Conservation (phyloP, 2,888 invertebrate species). For the Mechanitis mazaeus region DNA sequence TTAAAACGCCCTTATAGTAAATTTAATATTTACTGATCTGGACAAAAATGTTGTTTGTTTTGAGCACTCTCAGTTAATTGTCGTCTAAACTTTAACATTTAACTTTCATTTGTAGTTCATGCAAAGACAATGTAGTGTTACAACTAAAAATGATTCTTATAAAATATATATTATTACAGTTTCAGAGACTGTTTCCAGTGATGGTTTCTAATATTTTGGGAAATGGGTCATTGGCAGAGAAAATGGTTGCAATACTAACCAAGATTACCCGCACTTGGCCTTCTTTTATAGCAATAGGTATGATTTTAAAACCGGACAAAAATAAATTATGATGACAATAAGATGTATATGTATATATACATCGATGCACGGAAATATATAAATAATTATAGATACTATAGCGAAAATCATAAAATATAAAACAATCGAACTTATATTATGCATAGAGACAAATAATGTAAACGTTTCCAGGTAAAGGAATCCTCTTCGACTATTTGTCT, state of each 20-base stretch:
- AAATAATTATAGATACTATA: no score
- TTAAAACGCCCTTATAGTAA: no score
- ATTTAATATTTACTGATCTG: no score
- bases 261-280: constrained; percentile 72
- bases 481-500: constrained; percentile 67
- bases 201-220: constrained; percentile 73
- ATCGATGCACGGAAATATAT: no score
- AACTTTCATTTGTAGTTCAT: no score
- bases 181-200: constrained; percentile 69
- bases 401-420: no score
- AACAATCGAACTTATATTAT: not conserved
- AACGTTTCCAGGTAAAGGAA: constrained; percentile 55
- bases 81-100: no score
- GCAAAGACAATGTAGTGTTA: no score
- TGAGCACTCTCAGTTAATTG: no score
- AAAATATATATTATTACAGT: constrained; percentile 43
- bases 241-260: constrained; percentile 69
- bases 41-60: no score
- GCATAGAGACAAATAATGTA: not conserved
- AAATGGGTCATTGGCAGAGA: constrained; percentile 66
- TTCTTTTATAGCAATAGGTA: constrained; percentile 67
- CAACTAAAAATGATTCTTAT: no score
- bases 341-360: no score
- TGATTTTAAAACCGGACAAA: constrained; percentile 18
- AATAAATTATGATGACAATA: not conserved